Evolutionary conservation across 2,113 vertebrate species (phyloP).

Genomic region (Cnemophilus loriae): DNA sequence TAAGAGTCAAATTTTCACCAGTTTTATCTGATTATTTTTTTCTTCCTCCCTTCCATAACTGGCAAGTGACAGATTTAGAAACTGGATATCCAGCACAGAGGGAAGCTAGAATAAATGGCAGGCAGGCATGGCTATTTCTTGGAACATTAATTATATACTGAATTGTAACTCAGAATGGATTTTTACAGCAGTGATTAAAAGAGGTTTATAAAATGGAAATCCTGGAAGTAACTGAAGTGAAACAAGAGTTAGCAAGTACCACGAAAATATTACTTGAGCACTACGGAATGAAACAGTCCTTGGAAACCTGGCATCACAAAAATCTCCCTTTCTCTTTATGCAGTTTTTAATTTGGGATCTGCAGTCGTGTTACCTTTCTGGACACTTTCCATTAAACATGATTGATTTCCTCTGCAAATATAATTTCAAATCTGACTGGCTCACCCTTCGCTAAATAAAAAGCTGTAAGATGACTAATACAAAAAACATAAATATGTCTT

Average conservation of each 20-base stretch:
- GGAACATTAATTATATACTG: neutral
- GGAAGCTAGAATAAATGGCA: neutral
- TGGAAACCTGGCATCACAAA: constrained; percentile 22
- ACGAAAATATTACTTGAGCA: neutral
- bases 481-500: neutral
- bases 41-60: neutral
- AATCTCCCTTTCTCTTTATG: neutral
- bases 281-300: neutral
- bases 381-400: neutral
- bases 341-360: neutral
- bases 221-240: neutral
- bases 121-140: neutral
- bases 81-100: neutral
- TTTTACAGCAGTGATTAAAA: constrained; percentile 15
- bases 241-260: neutral
- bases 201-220: constrained; percentile 24
- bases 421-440: neutral
- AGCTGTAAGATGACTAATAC: neutral
- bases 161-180: neutral
- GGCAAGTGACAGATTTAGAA: neutral
- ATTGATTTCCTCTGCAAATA: neutral
- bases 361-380: neutral
- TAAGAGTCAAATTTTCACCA: neutral
- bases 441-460: neutral
- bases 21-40: neutral